Evolutionary conservation across 2,888 invertebrate species (phyloP).

Genomic region (Belgica antarctica): DNA sequence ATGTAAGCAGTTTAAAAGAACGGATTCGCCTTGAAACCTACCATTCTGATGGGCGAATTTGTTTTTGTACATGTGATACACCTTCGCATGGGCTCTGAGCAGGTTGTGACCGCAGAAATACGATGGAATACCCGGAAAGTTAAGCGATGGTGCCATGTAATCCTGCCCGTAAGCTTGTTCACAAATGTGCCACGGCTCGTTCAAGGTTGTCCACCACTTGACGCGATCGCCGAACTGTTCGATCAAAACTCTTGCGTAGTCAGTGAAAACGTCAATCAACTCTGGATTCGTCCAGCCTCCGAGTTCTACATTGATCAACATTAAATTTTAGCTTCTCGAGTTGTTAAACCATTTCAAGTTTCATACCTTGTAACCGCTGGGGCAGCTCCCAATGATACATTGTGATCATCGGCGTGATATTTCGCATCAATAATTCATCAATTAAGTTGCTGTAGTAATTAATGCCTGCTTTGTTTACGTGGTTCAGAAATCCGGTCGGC

Average conservation of each 20-base stretch:
- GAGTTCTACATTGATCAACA: too few species aligned
- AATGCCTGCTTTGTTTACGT: constrained; percentile 68
- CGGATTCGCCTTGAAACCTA: constrained; percentile 47
- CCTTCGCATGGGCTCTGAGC: constrained; percentile 70
- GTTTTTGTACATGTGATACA: constrained; percentile 64
- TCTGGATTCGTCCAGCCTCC: constrained; percentile 69
- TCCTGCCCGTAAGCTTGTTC: constrained; percentile 58
- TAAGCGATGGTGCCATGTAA: constrained; percentile 61
- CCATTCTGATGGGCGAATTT: constrained; percentile 61
- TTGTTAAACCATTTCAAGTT: too few species aligned
- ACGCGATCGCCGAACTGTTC: constrained; percentile 64
- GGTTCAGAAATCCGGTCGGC: constrained; percentile 65
- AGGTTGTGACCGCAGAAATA: constrained; percentile 72
- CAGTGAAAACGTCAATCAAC: constrained; percentile 63
- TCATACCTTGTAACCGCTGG: constrained; percentile 62
- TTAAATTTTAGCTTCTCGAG: too few species aligned
- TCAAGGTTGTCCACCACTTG: constrained; percentile 73
- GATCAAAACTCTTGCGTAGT: constrained; percentile 64
- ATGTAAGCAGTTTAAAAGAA: too few species aligned
- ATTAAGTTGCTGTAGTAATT: constrained; percentile 75
- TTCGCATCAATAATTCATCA: constrained; percentile 57
- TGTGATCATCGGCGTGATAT: constrained; percentile 69
- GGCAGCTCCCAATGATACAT: constrained; percentile 73
- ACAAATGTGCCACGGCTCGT: constrained; percentile 62
- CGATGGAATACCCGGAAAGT: constrained; percentile 62